phyloP scores from a whole-genome alignment of 2,888 invertebrate genomes.

The Orthosia cruda region DNA sequence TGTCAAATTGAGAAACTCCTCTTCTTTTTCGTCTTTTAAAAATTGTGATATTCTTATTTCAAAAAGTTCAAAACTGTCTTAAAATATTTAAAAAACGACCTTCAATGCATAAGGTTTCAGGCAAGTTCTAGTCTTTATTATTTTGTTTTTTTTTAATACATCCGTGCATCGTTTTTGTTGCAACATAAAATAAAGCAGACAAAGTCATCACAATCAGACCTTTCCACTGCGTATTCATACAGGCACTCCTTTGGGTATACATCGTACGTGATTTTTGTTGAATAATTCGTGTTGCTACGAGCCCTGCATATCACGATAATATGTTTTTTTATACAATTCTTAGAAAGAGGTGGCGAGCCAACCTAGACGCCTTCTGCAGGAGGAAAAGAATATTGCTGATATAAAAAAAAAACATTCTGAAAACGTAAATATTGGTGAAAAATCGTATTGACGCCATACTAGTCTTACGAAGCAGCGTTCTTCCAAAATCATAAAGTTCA shows the following conservation, averaged over 20 bases:
- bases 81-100: too few relatives aligned
- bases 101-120: not conserved
- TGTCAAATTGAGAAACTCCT: too few relatives aligned
- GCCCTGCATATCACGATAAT: not conserved
- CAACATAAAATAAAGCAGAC: not conserved
- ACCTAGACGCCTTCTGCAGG: too few relatives aligned
- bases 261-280: slow-evolving; percentile 12
- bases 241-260: not conserved
- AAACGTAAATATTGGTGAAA: not conserved
- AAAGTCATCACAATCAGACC: not conserved
- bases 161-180: not conserved
- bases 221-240: not conserved
- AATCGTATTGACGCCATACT: not conserved
- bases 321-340: not conserved
- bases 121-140: too few relatives aligned
- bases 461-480: not conserved
- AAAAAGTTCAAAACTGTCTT: too few relatives aligned
- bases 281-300: slow-evolving; percentile 24
- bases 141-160: too few relatives aligned
- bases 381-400: too few relatives aligned
- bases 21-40: too few relatives aligned
- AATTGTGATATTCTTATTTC: too few relatives aligned
- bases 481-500: not conserved
- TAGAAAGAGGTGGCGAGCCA: too few relatives aligned
- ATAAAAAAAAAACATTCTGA: not conserved